phyloP scores from a whole-genome alignment of 2,888 invertebrate species.

The Ephialtes manifestator region DNA sequence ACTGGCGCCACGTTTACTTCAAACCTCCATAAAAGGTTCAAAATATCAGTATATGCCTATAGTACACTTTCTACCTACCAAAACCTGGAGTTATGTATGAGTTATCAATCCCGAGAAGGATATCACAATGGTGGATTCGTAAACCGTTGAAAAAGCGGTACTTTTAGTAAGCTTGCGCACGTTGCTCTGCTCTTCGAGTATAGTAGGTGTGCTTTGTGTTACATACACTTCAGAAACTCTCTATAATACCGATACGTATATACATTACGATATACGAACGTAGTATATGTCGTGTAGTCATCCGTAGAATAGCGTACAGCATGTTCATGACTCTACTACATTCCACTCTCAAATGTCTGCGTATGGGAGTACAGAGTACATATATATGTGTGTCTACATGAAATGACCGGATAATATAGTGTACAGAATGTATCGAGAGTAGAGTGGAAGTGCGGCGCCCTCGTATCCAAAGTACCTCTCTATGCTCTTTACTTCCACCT shows the following conservation, averaged over 20 bases:
- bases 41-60: not conserved
- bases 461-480: conserved; percentile 5
- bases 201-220: not conserved
- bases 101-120: not conserved
- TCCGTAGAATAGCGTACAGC: conserved; percentile 33
- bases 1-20: not conserved
- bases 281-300: conserved; percentile 28
- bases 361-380: conserved; percentile 4
- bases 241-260: conserved; percentile 4
- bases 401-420: conserved; percentile 11
- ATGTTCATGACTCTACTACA: conserved; percentile 36
- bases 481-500: conserved; percentile 17
- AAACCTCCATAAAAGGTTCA: not conserved
- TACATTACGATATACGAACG: not conserved
- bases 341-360: conserved; percentile 14
- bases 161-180: conserved; percentile 10
- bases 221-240: conserved; percentile 17
- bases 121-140: not conserved
- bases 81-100: not conserved
- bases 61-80: not conserved
- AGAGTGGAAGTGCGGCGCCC: conserved; percentile 29
- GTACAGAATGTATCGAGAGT: conserved; percentile 33
- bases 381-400: not conserved
- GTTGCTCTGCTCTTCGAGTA: not conserved
- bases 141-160: conserved; percentile 9